Conservation (phyloP, 2,888 invertebrate species). For the Nebria brevicollis region DNA sequence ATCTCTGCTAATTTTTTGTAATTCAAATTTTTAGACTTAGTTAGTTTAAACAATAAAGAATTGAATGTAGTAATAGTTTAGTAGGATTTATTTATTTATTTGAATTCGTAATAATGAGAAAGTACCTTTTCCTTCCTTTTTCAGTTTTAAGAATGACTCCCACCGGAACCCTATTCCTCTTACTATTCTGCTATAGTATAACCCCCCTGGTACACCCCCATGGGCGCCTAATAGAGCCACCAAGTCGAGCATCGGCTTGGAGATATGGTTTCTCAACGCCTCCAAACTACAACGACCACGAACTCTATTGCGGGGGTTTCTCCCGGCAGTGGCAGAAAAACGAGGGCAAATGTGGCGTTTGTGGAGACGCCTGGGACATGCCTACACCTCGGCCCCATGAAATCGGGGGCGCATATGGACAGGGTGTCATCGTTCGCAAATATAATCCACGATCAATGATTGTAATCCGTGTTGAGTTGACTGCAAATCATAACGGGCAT, state of each 20-base stretch:
- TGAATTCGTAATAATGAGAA: neutral
- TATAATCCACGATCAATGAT: constrained; percentile 76
- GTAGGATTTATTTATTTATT: too few relatives aligned
- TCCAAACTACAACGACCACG: constrained; percentile 90
- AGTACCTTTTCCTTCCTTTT: neutral
- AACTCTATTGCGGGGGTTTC: constrained; percentile 88
- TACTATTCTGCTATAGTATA: neutral
- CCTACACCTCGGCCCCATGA: constrained; percentile 79
- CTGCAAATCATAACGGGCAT: constrained; percentile 87
- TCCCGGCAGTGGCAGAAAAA: constrained; percentile 85
- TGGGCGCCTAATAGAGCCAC: constrained; percentile 84
- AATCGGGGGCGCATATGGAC: constrained; percentile 83
- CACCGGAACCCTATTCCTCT: neutral
- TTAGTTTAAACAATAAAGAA: too few relatives aligned
- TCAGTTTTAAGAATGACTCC: neutral
- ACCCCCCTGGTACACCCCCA: constrained; percentile 62
- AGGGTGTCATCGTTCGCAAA: constrained; percentile 82
- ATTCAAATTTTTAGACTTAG: too few relatives aligned
- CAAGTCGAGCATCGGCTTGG: constrained; percentile 89
- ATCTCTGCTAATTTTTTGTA: too few relatives aligned
- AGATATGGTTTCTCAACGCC: constrained; percentile 89
- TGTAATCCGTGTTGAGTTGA: constrained; percentile 82
- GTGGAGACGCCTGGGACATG: constrained; percentile 86
- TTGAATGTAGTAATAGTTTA: too few relatives aligned
- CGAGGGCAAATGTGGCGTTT: constrained; percentile 86